Conservation (phyloP, 2,113 vertebrate species). For the Etheostoma cragini region DNA sequence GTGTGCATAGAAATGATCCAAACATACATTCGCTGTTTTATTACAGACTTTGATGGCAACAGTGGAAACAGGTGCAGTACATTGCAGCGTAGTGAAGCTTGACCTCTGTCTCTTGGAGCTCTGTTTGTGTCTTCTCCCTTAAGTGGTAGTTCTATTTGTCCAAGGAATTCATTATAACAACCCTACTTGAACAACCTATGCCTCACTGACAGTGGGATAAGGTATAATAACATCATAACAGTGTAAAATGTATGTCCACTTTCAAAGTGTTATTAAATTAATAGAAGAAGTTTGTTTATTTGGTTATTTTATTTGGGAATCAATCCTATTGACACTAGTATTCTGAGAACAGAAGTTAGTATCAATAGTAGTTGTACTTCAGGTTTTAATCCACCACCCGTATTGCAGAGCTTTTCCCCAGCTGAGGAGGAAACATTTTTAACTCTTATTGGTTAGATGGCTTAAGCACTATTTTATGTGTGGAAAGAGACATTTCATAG, state of each 20-base stretch:
- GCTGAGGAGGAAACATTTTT: background rate
- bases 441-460: background rate
- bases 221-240: background rate
- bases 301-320: background rate
- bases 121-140: background rate
- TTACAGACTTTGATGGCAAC: constrained; percentile 25
- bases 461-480: background rate
- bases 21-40: constrained; percentile 29
- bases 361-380: background rate
- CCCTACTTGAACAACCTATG: background rate
- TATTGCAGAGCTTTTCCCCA: background rate
- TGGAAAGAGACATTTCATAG: background rate
- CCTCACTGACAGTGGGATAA: background rate
- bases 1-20: constrained; percentile 50
- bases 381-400: background rate
- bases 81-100: constrained; percentile 29
- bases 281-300: background rate
- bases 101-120: constrained; percentile 24
- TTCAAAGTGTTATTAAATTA: background rate
- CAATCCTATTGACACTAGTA: background rate
- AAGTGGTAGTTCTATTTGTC: background rate
- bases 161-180: constrained; percentile 11
- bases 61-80: constrained; percentile 44
- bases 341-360: background rate
- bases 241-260: background rate